Conservation (phyloP, 2,797 vertebrate genomes). For the Pyrocephalus nanus region DNA sequence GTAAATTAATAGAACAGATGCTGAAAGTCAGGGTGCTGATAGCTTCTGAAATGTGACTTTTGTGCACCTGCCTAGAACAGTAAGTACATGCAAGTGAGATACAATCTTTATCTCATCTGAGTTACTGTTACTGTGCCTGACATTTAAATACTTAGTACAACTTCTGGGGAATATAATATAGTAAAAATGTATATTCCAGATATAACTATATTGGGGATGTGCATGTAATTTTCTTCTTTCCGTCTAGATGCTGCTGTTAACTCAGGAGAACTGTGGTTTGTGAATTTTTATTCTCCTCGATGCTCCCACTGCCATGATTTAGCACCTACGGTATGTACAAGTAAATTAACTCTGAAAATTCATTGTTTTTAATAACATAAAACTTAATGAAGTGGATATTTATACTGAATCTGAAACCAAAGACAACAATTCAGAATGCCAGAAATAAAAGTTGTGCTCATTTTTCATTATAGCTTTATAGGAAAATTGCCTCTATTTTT, state of each 20-base stretch:
- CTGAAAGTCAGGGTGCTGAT: not conserved
- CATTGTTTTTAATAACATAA: not conserved
- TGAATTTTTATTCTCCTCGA: constrained; percentile 96
- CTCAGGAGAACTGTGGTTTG: constrained; percentile 97
- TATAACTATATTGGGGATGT: not conserved
- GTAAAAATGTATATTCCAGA: not conserved
- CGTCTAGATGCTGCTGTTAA: constrained; percentile 89
- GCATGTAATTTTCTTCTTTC: not conserved
- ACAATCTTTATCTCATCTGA: not conserved
- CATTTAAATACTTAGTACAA: not conserved
- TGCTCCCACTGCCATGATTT: constrained; percentile 97
- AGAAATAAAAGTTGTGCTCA: not conserved
- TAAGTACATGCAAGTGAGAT: not conserved
- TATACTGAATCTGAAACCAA: not conserved
- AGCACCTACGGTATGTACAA: constrained; percentile 87
- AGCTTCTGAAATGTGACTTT: not conserved
- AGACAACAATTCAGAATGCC: not conserved
- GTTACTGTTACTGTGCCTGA: not conserved
- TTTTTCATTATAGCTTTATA: not conserved
- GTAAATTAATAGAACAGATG: not conserved
- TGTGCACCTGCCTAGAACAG: not conserved
- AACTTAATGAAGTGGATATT: not conserved
- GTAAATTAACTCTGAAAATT: not conserved
- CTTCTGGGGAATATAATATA: not conserved
- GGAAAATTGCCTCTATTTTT: not conserved